phyloP scores from a whole-genome alignment of 2,888 invertebrate species.

The Megastigmus dorsalis region DNA sequence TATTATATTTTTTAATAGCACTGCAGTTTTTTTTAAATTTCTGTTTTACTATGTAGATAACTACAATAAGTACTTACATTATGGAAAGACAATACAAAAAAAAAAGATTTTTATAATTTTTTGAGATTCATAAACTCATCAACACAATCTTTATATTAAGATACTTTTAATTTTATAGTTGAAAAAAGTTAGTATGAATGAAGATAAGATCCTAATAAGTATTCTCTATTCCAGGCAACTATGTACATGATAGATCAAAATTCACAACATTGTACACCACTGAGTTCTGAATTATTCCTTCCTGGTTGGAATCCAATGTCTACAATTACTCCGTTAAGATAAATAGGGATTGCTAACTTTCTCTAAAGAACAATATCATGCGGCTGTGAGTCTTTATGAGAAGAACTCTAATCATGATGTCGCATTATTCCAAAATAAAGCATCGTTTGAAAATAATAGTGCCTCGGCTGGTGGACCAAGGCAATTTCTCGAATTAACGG shows the following conservation, averaged over 20 bases:
- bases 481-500: slow-evolving; percentile 19
- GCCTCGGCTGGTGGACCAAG: slow-evolving; percentile 7
- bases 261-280: slow-evolving; percentile 89
- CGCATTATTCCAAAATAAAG: slow-evolving; percentile 34
- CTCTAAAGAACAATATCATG: slow-evolving; percentile 21
- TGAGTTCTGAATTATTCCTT: slow-evolving; percentile 81
- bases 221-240: slow-evolving; percentile 83
- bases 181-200: too few species aligned
- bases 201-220: too few species aligned
- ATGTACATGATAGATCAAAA: slow-evolving; percentile 89
- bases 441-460: slow-evolving; percentile 24
- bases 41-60: too few species aligned
- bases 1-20: too few species aligned
- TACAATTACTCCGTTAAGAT: slow-evolving; percentile 44
- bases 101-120: too few species aligned
- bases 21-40: too few species aligned
- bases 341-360: slow-evolving; percentile 19
- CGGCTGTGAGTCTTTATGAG: slow-evolving; percentile 50
- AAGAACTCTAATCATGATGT: slow-evolving; percentile 45
- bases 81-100: too few species aligned
- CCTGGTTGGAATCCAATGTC: slow-evolving; percentile 76
- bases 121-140: too few species aligned
- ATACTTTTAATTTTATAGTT: too few species aligned
- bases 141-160: too few species aligned
- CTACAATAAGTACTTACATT: too few species aligned